Conservation (phyloP, 2,888 invertebrate genomes). For the Lycaena phlaeas region DNA sequence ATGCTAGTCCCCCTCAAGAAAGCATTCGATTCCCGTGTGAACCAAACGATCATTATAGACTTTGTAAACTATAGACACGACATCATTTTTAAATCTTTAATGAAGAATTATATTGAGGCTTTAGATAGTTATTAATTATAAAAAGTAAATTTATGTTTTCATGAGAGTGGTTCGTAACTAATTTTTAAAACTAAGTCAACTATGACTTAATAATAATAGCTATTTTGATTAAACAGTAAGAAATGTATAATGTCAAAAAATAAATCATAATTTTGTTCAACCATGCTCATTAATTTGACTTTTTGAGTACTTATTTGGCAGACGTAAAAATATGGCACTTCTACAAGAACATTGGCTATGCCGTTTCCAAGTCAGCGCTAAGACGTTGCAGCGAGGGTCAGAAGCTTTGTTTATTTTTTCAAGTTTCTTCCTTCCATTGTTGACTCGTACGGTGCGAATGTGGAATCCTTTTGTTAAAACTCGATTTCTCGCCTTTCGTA, state of each 20-base stretch:
- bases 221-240: too few relatives aligned
- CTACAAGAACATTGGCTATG: conserved; percentile 17
- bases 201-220: too few relatives aligned
- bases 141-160: too few relatives aligned
- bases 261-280: too few relatives aligned
- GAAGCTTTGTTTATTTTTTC: conserved; percentile 40
- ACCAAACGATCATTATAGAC: conserved; percentile 25
- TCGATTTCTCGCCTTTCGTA: conserved; percentile 16
- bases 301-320: too few relatives aligned
- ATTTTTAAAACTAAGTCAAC: too few relatives aligned
- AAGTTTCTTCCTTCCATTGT: conserved; percentile 40
- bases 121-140: too few relatives aligned
- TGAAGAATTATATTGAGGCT: too few relatives aligned
- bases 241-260: too few relatives aligned
- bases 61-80: conserved; percentile 15
- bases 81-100: too few relatives aligned
- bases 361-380: conserved; percentile 26
- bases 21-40: conserved; percentile 65
- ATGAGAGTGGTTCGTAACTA: too few relatives aligned
- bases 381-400: conserved; percentile 46
- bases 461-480: conserved; percentile 27
- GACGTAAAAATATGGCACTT: conserved; percentile 11
- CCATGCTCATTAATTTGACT: too few relatives aligned
- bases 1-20: conserved; percentile 49
- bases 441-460: conserved; percentile 38